These are phyloP conservation scores for Lamellibrachia satsuma DNA, from an alignment of 2,888 invertebrate species.

Conservation along the genomic window DNA sequence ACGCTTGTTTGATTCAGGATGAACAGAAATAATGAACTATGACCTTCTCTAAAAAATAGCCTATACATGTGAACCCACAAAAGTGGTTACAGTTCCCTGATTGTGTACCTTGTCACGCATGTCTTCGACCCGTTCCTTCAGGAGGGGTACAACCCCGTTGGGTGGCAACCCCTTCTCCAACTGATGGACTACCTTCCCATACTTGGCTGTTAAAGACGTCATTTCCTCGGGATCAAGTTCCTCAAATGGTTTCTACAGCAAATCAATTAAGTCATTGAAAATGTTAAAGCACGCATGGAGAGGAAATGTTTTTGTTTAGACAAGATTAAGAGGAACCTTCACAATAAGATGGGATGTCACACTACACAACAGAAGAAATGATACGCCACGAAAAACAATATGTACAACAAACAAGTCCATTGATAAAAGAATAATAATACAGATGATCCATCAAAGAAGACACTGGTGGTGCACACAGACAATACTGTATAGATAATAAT, in stretches of 20 bases:
- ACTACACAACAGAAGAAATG: background rate
- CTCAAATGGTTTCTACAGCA: slow-evolving; percentile 48
- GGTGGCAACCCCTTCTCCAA: slow-evolving; percentile 84
- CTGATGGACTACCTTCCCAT: slow-evolving; percentile 78
- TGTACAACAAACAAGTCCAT: background rate
- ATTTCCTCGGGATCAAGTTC: slow-evolving; percentile 80
- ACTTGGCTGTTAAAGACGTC: slow-evolving; percentile 73
- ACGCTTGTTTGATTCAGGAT: background rate
- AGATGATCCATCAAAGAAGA: background rate
- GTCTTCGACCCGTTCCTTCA: slow-evolving; percentile 80
- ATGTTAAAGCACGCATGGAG: background rate
- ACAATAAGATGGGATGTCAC: background rate
- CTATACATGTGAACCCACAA: background rate
- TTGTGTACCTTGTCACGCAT: slow-evolving; percentile 78
- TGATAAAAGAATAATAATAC: background rate
- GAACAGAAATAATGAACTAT: background rate
- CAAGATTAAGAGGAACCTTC: background rate
- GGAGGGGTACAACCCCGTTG: slow-evolving; percentile 80
- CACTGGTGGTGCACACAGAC: too few relatives aligned
- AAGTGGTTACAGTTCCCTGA: background rate
- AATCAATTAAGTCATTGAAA: background rate
- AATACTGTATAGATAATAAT: too few relatives aligned
- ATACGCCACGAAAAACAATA: background rate
- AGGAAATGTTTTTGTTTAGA: too few relatives aligned
- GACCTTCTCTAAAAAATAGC: background rate